Conservation (phyloP, 2,888 invertebrate genomes). For the Drosophila testacea region DNA sequence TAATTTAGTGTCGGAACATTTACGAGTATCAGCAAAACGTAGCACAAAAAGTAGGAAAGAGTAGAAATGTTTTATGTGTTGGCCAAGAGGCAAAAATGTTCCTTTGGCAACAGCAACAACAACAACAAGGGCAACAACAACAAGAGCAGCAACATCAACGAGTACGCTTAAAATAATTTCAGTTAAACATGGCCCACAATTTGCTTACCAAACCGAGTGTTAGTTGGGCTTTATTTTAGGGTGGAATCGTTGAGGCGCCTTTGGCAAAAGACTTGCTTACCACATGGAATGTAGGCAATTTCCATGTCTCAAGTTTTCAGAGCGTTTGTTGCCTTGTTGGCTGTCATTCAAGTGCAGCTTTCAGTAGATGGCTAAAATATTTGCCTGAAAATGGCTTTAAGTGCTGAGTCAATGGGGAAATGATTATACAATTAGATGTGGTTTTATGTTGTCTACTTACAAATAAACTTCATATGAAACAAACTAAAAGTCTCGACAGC, state of each 20-base stretch:
- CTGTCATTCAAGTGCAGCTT: conserved; percentile 60
- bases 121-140: background rate
- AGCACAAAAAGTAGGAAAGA: conserved; percentile 21
- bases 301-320: conserved; percentile 58
- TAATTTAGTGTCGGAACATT: conserved; percentile 79
- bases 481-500: background rate
- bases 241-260: conserved; percentile 32
- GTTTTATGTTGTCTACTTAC: background rate
- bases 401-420: conserved; percentile 35
- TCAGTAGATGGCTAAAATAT: conserved; percentile 27
- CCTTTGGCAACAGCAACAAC: conserved; percentile 20
- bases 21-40: conserved; percentile 48
- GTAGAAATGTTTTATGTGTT: conserved; percentile 65
- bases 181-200: conserved; percentile 76
- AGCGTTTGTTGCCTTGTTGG: conserved; percentile 41
- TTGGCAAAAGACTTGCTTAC: conserved; percentile 43
- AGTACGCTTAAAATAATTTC: conserved; percentile 78
- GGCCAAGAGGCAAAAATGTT: conserved; percentile 55
- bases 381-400: conserved; percentile 44
- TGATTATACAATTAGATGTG: conserved; percentile 56
- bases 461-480: conserved; percentile 1
- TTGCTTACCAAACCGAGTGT: conserved; percentile 50
- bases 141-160: conserved; percentile 7
- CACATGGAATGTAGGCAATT: conserved; percentile 57
- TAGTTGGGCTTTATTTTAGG: conserved; percentile 3